These are phyloP conservation scores for Taenioides sp. DNA, from an alignment of 2,797 vertebrate genomes.

Conservation along the genomic window DNA sequence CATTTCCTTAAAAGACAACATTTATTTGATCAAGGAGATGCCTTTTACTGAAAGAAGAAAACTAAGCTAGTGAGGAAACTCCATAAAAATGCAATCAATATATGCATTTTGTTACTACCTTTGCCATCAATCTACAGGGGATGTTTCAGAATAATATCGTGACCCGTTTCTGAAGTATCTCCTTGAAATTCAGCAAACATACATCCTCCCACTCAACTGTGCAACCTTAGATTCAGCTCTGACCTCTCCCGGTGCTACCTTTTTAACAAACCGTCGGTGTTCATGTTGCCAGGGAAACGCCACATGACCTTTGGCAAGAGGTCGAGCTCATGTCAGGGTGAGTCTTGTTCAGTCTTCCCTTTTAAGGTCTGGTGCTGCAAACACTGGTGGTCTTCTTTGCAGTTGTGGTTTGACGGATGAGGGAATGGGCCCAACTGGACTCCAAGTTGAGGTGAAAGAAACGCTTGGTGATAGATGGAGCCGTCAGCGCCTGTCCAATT, in stretches of 20 bases:
- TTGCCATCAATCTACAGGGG: neutral
- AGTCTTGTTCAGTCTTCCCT: constrained; percentile 39
- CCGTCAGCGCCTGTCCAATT: constrained; percentile 61
- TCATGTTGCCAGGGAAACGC: constrained; percentile 67
- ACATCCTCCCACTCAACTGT: constrained; percentile 55
- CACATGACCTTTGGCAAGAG: constrained; percentile 64
- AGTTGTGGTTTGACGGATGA: constrained; percentile 59
- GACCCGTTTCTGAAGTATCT: constrained; percentile 9
- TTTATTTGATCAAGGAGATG: neutral
- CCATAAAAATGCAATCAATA: too few relatives aligned
- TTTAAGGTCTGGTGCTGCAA: constrained; percentile 28
- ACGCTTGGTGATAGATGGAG: constrained; percentile 64
- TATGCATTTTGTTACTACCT: too few relatives aligned
- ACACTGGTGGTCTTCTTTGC: constrained; percentile 55
- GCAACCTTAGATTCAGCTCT: constrained; percentile 48
- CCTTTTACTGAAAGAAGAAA: neutral
- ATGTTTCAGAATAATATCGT: neutral
- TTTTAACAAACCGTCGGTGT: constrained; percentile 67
- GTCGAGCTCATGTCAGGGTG: constrained; percentile 58
- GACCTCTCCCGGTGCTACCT: constrained; percentile 37
- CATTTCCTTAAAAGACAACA: neutral
- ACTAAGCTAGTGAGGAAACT: too few relatives aligned
- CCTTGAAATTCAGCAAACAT: constrained; percentile 64
- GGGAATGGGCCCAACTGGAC: constrained; percentile 61
- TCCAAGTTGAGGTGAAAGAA: constrained; percentile 47